Base-by-base conservation (phyloP, 2,888 invertebrate species). In the Thelaira solivaga region DNA sequence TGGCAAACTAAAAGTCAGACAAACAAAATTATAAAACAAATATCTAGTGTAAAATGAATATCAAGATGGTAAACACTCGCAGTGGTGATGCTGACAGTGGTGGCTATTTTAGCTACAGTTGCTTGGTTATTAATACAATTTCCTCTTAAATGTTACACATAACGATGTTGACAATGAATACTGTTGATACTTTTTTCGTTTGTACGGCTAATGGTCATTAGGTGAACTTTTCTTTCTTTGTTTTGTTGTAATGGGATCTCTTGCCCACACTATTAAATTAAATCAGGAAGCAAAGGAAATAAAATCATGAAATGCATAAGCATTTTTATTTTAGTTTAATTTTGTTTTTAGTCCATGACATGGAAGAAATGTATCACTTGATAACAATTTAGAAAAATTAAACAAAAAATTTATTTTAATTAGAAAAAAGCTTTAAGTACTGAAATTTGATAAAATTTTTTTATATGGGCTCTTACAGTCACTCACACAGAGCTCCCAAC, bases 241-340 rank as follows among this genome's bases (percentile, higher is more conserved):
- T 11, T 26, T 29, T 36, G 39, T 8, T 22, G 18, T n/a, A 10
- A 11, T 20, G 8, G 16, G 31, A 45, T 20, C 18, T 22, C 57
- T n/a, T n/a, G n/a, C n/a, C n/a, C 51, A 36, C 59, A 43, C 51
- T 16, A 24, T 61, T 34, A 4, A 16, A 41, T 61, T 16, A 43
- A 57, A 65, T 65, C 41, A 73, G 77, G 73, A 77, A 77, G 62
- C 57, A 20, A 18, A n/a, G 26, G 77, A 64, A 73, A 72, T 49
- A 53, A 55, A 49, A 76, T 47, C 13, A 13, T 13, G 16, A 24
- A 24, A 43, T 36, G 53, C 36, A 22, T 7, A 43, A 26, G 53
- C 36, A 22, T 7, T 68, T 45, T 59, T 22, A 49, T 47, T n/a
- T n/a, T n/a, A n/a, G n/a, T n/a, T 22, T 11, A 10, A 43, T 26